Base-by-base conservation (phyloP, 1,140 invertebrate genomes). In the Drosophila bipectinata region DNA sequence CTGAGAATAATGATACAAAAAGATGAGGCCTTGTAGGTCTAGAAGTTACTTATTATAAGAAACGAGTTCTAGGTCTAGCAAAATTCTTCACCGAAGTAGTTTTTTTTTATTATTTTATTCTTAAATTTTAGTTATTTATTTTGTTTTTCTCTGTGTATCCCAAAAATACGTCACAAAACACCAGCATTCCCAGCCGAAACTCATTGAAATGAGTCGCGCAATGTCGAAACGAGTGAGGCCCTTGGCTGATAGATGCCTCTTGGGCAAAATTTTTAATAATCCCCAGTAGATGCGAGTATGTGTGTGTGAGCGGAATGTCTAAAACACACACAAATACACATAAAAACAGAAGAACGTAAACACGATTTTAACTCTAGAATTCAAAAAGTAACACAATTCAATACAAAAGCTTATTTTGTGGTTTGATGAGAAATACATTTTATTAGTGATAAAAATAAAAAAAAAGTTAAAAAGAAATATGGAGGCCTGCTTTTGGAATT, bases 181-280 rank as follows among this genome's bases (percentile, higher is more conserved):
- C 10, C 28, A 18, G 37, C 4, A 45, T 44, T 47, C 48, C 28
- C 12, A 21, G 49, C 48, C 52, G 54, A 74, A 87, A 68, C 82
- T 82, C 83, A 88, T 88, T 82, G 82, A 87, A 82, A 87, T 85
- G 75, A 85, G 78, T 78, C 82, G 61, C 73, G 68, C 56, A 75
- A 4, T 67, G 78, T 74, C 77, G 72, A 58, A 59, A 57, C 62
- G 59, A 52, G 57, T 66, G 45, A 41, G 51, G 49, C 52, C 77
- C 82, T 77, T 79, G 79, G 79, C 80, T 78, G 82, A 85, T 85
- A 76, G 82, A 81, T 87, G 82, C 74, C 82, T 82, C 68, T 75
- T 21, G 78, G 44, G 82, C 71, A 15, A 87, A 75, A 82, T 85
- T 85, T 85, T 87, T 87, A 85, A 85, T 87, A 85, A 85, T 76